Evolutionary conservation across 1,140 invertebrate species (phyloP).

Genomic region (Orius insidiosus): DNA sequence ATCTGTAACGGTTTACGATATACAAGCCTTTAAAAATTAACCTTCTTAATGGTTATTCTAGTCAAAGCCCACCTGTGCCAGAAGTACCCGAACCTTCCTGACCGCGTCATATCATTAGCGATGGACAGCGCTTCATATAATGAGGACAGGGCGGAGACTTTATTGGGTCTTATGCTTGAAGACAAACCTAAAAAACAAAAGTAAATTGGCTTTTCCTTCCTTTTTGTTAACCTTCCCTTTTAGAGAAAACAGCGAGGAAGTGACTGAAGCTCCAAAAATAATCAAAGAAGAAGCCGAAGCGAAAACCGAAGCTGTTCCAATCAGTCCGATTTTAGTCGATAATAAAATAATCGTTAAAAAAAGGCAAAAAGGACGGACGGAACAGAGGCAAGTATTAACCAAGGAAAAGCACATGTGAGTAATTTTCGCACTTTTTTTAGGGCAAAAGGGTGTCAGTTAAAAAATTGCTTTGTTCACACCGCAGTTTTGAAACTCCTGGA

Average conservation of each 20-base stretch:
- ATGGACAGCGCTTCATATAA: conserved; percentile 72
- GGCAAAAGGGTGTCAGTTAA: not conserved
- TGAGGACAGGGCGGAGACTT: conserved; percentile 56
- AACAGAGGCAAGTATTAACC: conserved; percentile 9
- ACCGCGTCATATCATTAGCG: conserved; percentile 64
- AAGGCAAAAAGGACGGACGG: conserved; percentile 6
- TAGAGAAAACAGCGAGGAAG: conserved; percentile 8
- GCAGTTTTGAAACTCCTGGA: too few relatives aligned
- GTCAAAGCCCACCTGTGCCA: conserved; percentile 55
- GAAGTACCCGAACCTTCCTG: conserved; percentile 55
- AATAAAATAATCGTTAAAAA: not conserved
- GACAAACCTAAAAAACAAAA: conserved; percentile 25
- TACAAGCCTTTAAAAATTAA: too few relatives aligned
- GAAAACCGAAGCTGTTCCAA: conserved; percentile 5
- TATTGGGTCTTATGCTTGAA: conserved; percentile 49
- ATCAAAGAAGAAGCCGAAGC: conserved; percentile 11
- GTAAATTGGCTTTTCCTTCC: conserved; percentile 10
- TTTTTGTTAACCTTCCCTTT: not conserved
- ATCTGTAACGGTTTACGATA: too few relatives aligned
- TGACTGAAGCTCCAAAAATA: conserved; percentile 7
- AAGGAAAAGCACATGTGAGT: conserved; percentile 13
- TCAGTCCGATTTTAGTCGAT: not conserved
- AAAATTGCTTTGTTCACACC: too few relatives aligned
- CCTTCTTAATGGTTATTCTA: conserved; percentile 25
- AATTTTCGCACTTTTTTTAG: not conserved